Conservation (phyloP, 2,888 invertebrate species). For the Cheilosia variabilis region DNA sequence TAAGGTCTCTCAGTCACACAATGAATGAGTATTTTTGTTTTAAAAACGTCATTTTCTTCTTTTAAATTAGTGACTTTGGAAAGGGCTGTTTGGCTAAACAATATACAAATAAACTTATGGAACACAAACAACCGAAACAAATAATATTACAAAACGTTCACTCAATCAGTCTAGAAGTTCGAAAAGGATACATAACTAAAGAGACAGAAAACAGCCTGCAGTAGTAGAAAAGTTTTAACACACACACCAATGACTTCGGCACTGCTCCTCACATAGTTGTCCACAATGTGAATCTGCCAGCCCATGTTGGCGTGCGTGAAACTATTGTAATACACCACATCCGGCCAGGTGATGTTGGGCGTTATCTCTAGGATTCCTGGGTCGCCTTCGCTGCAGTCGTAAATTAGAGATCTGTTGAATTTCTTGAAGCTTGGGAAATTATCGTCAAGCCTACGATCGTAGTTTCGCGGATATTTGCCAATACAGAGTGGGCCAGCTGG, state of each 20-base stretch:
- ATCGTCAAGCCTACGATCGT: slow-evolving; percentile 91
- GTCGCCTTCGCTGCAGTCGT: slow-evolving; percentile 89
- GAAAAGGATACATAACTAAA: slow-evolving; percentile 27
- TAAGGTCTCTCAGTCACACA: slow-evolving; percentile 51
- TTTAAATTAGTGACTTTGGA: slow-evolving; percentile 63
- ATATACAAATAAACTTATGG: slow-evolving; percentile 18
- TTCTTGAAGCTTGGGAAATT: slow-evolving; percentile 91
- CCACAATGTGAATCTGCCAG: slow-evolving; percentile 95
- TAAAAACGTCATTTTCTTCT: slow-evolving; percentile 1
- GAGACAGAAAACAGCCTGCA: slow-evolving; percentile 36
- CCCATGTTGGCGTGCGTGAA: slow-evolving; percentile 98
- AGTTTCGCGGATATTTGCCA: slow-evolving; percentile 86
- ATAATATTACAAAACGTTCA: slow-evolving; percentile 35
- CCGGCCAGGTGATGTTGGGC: slow-evolving; percentile 96
- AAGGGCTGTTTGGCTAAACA: slow-evolving; percentile 36
- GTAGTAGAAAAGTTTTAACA: slow-evolving; percentile 19
- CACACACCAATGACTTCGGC: slow-evolving; percentile 29
- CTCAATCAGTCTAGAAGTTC: slow-evolving; percentile 60
- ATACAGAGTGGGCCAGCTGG: slow-evolving; percentile 91
- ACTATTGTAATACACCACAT: slow-evolving; percentile 96
- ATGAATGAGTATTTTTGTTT: slow-evolving; percentile 48
- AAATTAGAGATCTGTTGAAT: slow-evolving; percentile 90
- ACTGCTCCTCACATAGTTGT: slow-evolving; percentile 84
- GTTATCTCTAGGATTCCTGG: slow-evolving; percentile 90
- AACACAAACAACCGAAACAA: slow-evolving; percentile 61